phyloP scores from a whole-genome alignment of 2,888 invertebrate species.

The Hofmannophila pseudospretella region DNA sequence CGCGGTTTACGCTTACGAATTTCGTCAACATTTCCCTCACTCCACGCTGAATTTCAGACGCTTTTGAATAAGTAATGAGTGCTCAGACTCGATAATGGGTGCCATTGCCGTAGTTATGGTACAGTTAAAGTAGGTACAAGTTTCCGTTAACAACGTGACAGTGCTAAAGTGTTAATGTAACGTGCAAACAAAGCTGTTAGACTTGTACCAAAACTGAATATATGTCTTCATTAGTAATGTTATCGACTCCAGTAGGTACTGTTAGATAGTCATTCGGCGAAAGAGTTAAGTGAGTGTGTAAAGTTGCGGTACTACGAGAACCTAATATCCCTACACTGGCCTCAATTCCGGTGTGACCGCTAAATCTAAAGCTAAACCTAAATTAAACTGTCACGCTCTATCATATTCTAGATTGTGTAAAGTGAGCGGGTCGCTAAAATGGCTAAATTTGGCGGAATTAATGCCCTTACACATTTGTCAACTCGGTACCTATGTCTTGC shows the following conservation, averaged over 20 bases:
- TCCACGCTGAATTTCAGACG: background rate
- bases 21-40: background rate
- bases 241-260: background rate
- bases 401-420: too few species aligned
- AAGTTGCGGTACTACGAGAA: too few species aligned
- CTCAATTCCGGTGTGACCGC: too few species aligned
- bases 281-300: too few species aligned
- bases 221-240: background rate
- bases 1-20: too few species aligned
- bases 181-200: background rate
- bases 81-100: slow-evolving; percentile 1
- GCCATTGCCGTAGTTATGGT: background rate
- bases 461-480: too few species aligned
- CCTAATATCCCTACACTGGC: too few species aligned
- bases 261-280: background rate
- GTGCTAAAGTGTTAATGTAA: slow-evolving; percentile 4
- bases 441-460: too few species aligned
- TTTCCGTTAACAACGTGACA: slow-evolving; percentile 3
- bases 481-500: too few species aligned
- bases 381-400: too few species aligned
- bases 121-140: slow-evolving; percentile 4
- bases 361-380: too few species aligned
- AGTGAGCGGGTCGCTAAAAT: too few species aligned
- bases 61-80: background rate
- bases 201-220: background rate